Base-by-base conservation (phyloP, 2,888 invertebrate species). In the Drosophila lacicola region DNA sequence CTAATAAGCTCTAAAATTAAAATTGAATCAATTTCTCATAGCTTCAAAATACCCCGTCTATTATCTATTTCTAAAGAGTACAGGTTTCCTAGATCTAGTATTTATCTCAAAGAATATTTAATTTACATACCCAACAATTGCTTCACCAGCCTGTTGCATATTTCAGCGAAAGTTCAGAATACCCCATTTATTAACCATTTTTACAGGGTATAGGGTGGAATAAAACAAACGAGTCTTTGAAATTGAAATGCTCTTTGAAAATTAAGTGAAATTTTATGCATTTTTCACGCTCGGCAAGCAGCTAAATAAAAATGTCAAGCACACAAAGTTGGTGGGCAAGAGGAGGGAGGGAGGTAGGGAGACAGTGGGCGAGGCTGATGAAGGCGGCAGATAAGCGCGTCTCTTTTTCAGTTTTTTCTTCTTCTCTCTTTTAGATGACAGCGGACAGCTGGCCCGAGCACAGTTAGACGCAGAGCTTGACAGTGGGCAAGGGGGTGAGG, bases 191-290 rank as follows among this genome's bases (percentile, higher is more conserved):
- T 4, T 14, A 17, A 8, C 10, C 9, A 41, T n/a, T 17, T 39
- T 17, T 9, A 41, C n/a, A 39, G 14, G 14, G 17, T 41, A 41
- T 29, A 29, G 8, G 29, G 8, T 29, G 8, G 29, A 29, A 29
- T 29, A 34, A 45, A 54, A 10, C 19, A 55, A 51, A 58, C 66
- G 74, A 68, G 53, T 67, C 67, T 74, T 83, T 73, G 62, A 78
- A 88, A 88, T 78, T 85, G 79, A 80, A 81, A 82, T 75, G 78
- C 71, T 68, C 61, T 78, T 58, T 41, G 74, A 70, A 85, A 83
- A 88, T 90, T 80, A 88, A 90, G 89, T 90, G 88, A 88, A 89
- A 86, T 89, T 89, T 89, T 89, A 89, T 89, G 90, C 88, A 89
- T 83, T 87, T 86, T 82, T 87, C 84, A 88, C 85, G 88, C 77